A percentile compares a stretch with the other conserved stretches of the same genome.
phyloP scores from a whole-genome alignment of 2,888 invertebrate genomes.

The Xylocampa areola region DNA sequence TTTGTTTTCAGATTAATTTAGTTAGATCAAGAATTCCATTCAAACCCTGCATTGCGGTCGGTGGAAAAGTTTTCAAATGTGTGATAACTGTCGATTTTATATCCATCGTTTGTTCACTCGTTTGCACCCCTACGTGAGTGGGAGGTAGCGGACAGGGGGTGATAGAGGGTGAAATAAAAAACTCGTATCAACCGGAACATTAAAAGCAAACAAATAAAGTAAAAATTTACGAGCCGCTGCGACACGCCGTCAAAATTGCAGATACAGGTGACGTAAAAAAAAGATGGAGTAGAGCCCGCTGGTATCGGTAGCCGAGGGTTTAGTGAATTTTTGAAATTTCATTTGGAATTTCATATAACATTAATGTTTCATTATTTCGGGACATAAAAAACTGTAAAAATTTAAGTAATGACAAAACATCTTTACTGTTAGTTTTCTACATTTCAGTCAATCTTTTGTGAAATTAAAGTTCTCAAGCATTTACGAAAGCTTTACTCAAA shows the following conservation, averaged over 20 bases:
- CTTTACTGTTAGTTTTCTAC: not conserved
- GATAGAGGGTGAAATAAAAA: constrained; percentile 60
- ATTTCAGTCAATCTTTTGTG: constrained; percentile 1
- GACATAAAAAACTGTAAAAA: not conserved
- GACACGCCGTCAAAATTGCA: constrained; percentile 76
- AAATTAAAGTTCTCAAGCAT: constrained; percentile 40
- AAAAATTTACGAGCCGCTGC: constrained; percentile 77
- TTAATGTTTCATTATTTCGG: not conserved
- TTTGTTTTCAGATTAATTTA: constrained; percentile 54
- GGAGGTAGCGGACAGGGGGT: constrained; percentile 24
- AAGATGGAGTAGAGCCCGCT: constrained; percentile 46
- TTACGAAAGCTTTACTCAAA: constrained; percentile 47
- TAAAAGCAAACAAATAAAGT: constrained; percentile 74
- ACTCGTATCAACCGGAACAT: constrained; percentile 57
- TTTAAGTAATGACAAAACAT: not conserved
- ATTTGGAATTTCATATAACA: constrained; percentile 7
- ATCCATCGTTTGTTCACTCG: constrained; percentile 60
- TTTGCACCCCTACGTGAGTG: constrained; percentile 64
- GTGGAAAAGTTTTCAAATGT: constrained; percentile 64
- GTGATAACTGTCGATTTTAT: constrained; percentile 59
- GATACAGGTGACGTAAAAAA: constrained; percentile 74
- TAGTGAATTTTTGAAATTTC: constrained; percentile 21
- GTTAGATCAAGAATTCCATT: constrained; percentile 58
- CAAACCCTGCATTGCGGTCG: constrained; percentile 53
- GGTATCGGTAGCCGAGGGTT: constrained; percentile 8